phyloP scores from a whole-genome alignment of 2,797 vertebrate genomes.

The Dryobates pubescens region DNA sequence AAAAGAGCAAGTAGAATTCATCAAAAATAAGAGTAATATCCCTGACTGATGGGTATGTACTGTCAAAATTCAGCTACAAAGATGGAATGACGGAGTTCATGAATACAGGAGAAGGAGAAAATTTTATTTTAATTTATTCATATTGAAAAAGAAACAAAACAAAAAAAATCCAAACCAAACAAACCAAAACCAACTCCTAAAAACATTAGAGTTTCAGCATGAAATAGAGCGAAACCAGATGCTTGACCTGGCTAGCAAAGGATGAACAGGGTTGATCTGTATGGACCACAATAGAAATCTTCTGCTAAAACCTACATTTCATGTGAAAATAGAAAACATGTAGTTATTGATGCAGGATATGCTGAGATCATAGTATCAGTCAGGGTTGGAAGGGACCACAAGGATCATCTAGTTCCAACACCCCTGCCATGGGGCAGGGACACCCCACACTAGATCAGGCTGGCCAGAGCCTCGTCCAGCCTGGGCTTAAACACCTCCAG shows the following conservation, averaged over 20 bases:
- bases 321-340: neutral
- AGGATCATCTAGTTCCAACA: too few species aligned
- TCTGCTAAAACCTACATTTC: neutral
- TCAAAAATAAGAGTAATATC: neutral
- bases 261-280: neutral
- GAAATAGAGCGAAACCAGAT: neutral
- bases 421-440: too few species aligned
- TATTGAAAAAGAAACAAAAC: too few species aligned
- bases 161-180: neutral
- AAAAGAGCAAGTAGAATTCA: neutral
- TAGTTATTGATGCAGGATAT: neutral
- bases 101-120: neutral
- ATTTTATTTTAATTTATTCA: neutral
- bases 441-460: too few species aligned
- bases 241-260: neutral
- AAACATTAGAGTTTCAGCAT: neutral
- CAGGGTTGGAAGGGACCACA: too few species aligned
- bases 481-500: too few species aligned
- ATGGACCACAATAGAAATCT: neutral
- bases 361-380: neutral
- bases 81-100: accelerated
- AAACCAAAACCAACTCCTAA: neutral
- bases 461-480: too few species aligned
- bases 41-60: neutral
- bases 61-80: slow-evolving; percentile 3